phyloP scores from a whole-genome alignment of 2,888 invertebrate species.

The Ypsolopha scabrella region DNA sequence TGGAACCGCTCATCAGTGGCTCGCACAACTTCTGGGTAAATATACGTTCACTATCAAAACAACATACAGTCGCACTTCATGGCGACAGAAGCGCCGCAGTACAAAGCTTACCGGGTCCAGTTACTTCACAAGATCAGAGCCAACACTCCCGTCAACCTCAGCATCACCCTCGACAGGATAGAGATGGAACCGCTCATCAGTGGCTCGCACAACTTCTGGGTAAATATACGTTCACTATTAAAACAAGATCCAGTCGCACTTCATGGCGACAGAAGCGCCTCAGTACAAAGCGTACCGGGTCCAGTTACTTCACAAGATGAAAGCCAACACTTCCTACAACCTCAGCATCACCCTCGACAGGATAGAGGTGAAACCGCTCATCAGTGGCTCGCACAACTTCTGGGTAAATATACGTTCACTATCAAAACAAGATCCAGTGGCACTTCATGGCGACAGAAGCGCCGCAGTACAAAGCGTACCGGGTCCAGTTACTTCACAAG shows the following conservation, averaged over 20 bases:
- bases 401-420: too few relatives aligned
- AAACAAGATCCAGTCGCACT: too few relatives aligned
- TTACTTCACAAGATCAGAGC: slow-evolving; percentile 84
- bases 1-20: slow-evolving; percentile 82
- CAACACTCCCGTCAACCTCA: slow-evolving; percentile 87
- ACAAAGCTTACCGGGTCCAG: slow-evolving; percentile 83
- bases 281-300: too few relatives aligned
- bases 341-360: too few relatives aligned
- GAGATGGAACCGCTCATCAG: slow-evolving; percentile 89
- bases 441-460: neutral
- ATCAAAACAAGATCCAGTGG: neutral
- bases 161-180: slow-evolving; percentile 90
- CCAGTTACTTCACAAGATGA: too few relatives aligned
- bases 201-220: slow-evolving; percentile 71
- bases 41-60: slow-evolving; percentile 38
- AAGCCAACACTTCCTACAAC: too few relatives aligned
- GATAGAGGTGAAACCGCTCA: too few relatives aligned
- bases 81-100: slow-evolving; percentile 88
- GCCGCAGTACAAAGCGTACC: slow-evolving; percentile 16
- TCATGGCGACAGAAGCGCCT: too few relatives aligned
- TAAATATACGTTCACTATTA: too few relatives aligned
- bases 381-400: too few relatives aligned
- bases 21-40: slow-evolving; percentile 74
- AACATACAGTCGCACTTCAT: slow-evolving; percentile 80
- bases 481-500: slow-evolving; percentile 83